Percentiles rank a stretch among this genome's conserved stretches.
phyloP scores from a whole-genome alignment of 2,113 vertebrate species.

The Daboia siamensis region DNA sequence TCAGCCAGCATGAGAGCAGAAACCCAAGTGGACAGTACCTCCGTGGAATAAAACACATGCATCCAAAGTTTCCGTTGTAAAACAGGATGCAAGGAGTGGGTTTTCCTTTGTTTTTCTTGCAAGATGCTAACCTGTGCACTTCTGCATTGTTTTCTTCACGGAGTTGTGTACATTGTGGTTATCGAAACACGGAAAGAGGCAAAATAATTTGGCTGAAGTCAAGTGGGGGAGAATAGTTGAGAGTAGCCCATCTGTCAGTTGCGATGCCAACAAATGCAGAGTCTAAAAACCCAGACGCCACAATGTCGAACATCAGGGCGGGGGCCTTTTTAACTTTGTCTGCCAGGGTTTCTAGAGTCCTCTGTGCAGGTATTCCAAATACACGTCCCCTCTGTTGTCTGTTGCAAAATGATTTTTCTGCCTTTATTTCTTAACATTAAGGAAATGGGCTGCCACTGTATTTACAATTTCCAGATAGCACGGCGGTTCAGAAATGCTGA shows the following conservation, averaged over 20 bases:
- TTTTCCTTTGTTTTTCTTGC: neutral
- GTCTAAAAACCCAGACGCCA: fast-evolving
- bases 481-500: too few relatives aligned
- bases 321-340: neutral
- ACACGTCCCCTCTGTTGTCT: fast-evolving
- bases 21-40: neutral
- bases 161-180: neutral
- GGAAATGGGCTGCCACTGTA: neutral
- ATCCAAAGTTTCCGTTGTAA: neutral
- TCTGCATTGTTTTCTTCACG: neutral
- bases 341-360: fast-evolving
- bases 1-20: neutral
- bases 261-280: neutral
- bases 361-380: fast-evolving
- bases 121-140: neutral
- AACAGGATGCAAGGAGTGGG: neutral
- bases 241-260: neutral
- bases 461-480: neutral
- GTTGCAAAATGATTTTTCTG: neutral
- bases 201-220: neutral
- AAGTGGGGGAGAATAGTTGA: neutral
- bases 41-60: neutral
- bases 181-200: fast-evolving
- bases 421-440: neutral
- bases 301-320: neutral